These are phyloP conservation scores for Agrotis segetum DNA, from an alignment of 2,888 invertebrate genomes.

Conservation along the genomic window DNA sequence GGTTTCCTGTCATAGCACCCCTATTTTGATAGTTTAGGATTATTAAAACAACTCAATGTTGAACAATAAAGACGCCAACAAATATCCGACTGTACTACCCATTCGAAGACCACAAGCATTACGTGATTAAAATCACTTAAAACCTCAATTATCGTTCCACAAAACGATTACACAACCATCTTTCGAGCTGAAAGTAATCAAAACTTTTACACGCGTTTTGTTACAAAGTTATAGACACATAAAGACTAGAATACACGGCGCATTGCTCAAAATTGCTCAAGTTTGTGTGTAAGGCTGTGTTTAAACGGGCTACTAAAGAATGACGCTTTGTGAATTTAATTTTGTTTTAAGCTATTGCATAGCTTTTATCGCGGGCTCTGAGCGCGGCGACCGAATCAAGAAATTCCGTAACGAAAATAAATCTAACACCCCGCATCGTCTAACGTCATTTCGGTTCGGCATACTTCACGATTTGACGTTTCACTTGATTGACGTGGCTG, in stretches of 20 bases:
- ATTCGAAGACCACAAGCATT: neutral
- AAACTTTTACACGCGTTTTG: slow-evolving; percentile 51
- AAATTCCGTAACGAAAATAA: too few species aligned
- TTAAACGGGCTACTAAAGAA: neutral
- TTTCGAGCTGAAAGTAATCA: slow-evolving; percentile 46
- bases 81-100: neutral
- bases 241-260: slow-evolving; percentile 50
- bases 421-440: too few species aligned
- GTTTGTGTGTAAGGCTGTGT: slow-evolving; percentile 32
- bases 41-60: too few species aligned
- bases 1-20: too few species aligned
- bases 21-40: too few species aligned
- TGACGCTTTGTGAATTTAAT: too few species aligned
- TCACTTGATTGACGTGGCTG: too few species aligned
- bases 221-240: slow-evolving; percentile 45
- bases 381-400: too few species aligned
- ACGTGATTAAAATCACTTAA: slow-evolving; percentile 23
- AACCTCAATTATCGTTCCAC: slow-evolving; percentile 28
- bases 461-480: too few species aligned
- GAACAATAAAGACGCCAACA: neutral
- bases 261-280: slow-evolving; percentile 59
- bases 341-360: too few species aligned
- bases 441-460: too few species aligned
- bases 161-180: slow-evolving; percentile 39
- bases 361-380: too few species aligned